Conservation (phyloP, 2,888 invertebrate genomes). For the Drosophila meridiana region DNA sequence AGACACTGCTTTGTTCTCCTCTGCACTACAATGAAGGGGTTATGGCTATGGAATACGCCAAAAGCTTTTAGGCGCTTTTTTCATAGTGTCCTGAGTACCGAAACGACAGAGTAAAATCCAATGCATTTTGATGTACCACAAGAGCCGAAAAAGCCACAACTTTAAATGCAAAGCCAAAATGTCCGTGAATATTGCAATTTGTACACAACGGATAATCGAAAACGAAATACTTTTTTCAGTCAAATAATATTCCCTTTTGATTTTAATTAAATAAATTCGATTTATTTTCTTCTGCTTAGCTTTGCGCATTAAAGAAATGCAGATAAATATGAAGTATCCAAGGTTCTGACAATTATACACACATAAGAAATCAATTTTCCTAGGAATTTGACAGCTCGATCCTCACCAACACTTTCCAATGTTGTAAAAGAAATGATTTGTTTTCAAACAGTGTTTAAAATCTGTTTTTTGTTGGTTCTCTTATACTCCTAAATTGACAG, state of each 20-base stretch:
- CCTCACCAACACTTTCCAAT: too few relatives aligned
- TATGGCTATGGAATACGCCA: conserved; percentile 58
- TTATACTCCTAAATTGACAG: not conserved
- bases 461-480: too few relatives aligned
- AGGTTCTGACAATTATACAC: too few relatives aligned
- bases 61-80: conserved; percentile 69
- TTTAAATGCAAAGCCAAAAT: conserved; percentile 14
- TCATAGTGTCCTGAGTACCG: conserved; percentile 28
- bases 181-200: conserved; percentile 17
- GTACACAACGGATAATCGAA: not conserved
- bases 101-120: conserved; percentile 26
- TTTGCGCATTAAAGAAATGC: not conserved
- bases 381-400: too few relatives aligned
- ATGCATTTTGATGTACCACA: conserved; percentile 43
- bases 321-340: too few relatives aligned
- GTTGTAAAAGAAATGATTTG: too few relatives aligned
- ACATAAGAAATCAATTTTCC: too few relatives aligned
- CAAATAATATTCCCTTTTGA: not conserved
- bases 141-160: conserved; percentile 17
- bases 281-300: not conserved
- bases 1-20: conserved; percentile 78
- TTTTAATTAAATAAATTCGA: not conserved
- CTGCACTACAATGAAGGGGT: conserved; percentile 64
- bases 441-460: too few relatives aligned
- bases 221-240: not conserved